Evolutionary conservation across 2,797 vertebrate genomes (phyloP).

Genomic region (Cuculus canorus): DNA sequence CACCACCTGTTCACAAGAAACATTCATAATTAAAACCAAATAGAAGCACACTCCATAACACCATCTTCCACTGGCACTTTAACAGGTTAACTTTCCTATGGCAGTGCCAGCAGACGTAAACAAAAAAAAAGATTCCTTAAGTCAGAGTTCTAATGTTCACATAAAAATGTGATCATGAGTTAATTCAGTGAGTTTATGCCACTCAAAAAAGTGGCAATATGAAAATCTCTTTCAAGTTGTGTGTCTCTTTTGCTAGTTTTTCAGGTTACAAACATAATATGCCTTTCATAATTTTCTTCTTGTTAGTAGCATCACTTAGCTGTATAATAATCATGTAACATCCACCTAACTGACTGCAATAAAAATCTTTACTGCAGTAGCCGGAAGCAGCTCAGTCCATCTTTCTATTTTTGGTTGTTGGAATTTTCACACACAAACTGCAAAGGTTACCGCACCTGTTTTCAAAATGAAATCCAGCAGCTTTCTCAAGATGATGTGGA

Average conservation of each 20-base stretch:
- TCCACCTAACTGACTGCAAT: neutral
- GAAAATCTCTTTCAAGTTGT: neutral
- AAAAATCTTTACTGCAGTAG: neutral
- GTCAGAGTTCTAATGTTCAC: neutral
- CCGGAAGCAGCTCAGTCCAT: neutral
- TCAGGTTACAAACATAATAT: neutral
- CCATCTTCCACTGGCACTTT: neutral
- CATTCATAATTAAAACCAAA: neutral
- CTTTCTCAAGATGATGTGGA: conserved; percentile 95
- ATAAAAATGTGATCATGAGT: neutral
- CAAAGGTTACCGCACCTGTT: conserved; percentile 82
- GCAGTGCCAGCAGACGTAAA: neutral
- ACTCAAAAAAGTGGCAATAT: neutral
- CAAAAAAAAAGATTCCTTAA: neutral
- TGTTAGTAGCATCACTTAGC: neutral
- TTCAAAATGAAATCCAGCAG: conserved; percentile 96
- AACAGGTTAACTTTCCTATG: neutral
- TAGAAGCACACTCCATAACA: neutral
- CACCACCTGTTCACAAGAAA: conserved; percentile 84
- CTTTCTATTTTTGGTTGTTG: neutral
- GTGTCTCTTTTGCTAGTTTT: neutral
- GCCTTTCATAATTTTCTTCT: neutral
- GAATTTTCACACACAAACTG: neutral
- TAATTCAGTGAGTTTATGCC: neutral
- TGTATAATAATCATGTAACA: neutral